phyloP scores from a whole-genome alignment of 2,888 invertebrate genomes.

The Dorcus parallelipipedus region DNA sequence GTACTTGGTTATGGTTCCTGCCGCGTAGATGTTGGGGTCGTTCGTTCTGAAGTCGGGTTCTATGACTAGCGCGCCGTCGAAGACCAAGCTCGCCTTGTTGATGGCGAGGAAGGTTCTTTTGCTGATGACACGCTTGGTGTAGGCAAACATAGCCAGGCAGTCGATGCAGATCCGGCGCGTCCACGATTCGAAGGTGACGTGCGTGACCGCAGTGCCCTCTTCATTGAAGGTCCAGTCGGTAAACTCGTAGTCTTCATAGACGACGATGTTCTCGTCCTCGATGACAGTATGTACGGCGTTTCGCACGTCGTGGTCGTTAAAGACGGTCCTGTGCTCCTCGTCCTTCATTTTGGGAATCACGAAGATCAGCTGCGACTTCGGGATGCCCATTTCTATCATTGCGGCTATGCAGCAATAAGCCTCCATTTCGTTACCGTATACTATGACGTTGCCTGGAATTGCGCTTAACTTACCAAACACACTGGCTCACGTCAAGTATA shows the following conservation, averaged over 20 bases:
- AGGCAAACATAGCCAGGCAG: constrained; percentile 59
- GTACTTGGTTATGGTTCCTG: constrained; percentile 63
- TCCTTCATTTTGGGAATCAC: constrained; percentile 14
- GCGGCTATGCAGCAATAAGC: constrained; percentile 65
- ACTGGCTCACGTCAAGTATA: no score
- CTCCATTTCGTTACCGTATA: constrained; percentile 67
- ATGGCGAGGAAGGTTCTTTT: constrained; percentile 51
- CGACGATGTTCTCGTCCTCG: constrained; percentile 42
- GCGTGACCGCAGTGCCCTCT: constrained; percentile 35
- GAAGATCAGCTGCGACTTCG: constrained; percentile 13
- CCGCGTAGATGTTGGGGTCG: constrained; percentile 63
- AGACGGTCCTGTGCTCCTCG: constrained; percentile 24
- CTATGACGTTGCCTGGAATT: constrained; percentile 52
- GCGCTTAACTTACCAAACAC: not conserved
- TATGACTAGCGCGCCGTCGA: constrained; percentile 64
- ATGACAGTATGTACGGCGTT: constrained; percentile 48
- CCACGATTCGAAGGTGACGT: constrained; percentile 53
- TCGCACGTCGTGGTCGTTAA: constrained; percentile 52
- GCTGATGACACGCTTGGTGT: constrained; percentile 54
- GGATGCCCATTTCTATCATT: constrained; percentile 55
- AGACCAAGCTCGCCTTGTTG: constrained; percentile 53
- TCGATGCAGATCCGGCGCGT: constrained; percentile 48
- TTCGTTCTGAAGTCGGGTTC: constrained; percentile 61
- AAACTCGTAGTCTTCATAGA: constrained; percentile 55
- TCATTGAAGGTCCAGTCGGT: constrained; percentile 49